Conservation (phyloP, 2,888 invertebrate genomes). For the Eueremaeus valkanovi region DNA sequence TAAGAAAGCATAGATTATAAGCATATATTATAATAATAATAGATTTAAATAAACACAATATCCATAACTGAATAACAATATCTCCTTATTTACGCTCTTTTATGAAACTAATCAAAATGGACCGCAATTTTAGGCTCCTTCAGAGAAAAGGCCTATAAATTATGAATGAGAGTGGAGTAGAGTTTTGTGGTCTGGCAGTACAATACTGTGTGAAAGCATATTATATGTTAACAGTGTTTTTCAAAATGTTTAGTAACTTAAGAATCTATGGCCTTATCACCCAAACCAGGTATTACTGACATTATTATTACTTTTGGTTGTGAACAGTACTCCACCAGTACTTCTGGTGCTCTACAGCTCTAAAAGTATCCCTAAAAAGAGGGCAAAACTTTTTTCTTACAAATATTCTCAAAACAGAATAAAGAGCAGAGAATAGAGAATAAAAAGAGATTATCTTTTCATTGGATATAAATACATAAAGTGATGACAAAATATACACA, state of each 20-base stretch:
- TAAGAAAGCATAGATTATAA: neutral
- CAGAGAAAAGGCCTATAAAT: conserved; percentile 1
- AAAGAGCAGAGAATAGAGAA: neutral
- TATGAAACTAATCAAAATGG: conserved; percentile 3
- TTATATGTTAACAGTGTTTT: conserved; percentile 1
- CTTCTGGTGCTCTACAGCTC: neutral
- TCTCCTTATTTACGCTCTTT: conserved; percentile 9
- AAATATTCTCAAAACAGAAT: neutral
- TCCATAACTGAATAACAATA: neutral
- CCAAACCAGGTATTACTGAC: conserved; percentile 29
- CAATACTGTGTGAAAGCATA: conserved; percentile 15
- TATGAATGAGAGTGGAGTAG: conserved; percentile 28
- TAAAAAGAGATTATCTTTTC: conserved; percentile 28
- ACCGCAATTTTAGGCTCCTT: neutral
- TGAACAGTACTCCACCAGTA: conserved; percentile 11
- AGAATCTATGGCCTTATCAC: conserved; percentile 26
- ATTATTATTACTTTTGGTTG: conserved; percentile 1
- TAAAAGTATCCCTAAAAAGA: conserved; percentile 25
- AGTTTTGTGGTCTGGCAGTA: conserved; percentile 19
- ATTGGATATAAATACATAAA: neutral
- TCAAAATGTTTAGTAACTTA: conserved; percentile 2
- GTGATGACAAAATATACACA: neutral
- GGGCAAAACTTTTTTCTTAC: conserved; percentile 15
- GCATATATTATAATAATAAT: conserved; percentile 18
- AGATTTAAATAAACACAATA: neutral